Evolutionary conservation across 1,140 invertebrate species (phyloP).

Genomic region (Zaprionus ghesquierei): DNA sequence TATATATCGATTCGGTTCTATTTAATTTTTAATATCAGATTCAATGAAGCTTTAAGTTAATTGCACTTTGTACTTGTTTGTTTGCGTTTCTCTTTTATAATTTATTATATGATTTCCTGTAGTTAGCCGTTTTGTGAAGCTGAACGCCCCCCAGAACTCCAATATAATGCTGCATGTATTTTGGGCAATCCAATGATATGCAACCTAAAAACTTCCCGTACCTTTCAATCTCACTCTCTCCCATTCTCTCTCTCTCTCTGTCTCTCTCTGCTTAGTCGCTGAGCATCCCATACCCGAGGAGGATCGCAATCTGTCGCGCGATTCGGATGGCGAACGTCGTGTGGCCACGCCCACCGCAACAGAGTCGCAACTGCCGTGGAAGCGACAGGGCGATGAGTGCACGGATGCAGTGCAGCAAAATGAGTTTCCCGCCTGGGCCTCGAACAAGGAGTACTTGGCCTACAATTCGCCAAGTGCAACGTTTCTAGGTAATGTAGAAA

Average conservation of each 20-base stretch:
- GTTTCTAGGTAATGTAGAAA: slow-evolving; percentile 88
- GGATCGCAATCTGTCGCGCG: slow-evolving; percentile 74
- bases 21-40: slow-evolving; percentile 4
- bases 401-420: slow-evolving; percentile 90
- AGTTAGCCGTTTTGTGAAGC: slow-evolving; percentile 17
- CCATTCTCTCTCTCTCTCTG: no score
- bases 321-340: slow-evolving; percentile 83
- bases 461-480: slow-evolving; percentile 95
- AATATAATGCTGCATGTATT: slow-evolving; percentile 18
- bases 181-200: background rate
- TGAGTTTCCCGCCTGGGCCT: slow-evolving; percentile 95
- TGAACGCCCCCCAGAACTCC: background rate
- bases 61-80: slow-evolving; percentile 57
- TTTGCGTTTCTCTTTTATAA: slow-evolving; percentile 26
- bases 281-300: slow-evolving; percentile 80
- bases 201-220: background rate
- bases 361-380: slow-evolving; percentile 94
- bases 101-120: slow-evolving; percentile 6
- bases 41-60: slow-evolving; percentile 38
- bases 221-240: background rate
- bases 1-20: slow-evolving; percentile 18
- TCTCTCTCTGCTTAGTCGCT: slow-evolving; percentile 59
- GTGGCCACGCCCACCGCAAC: slow-evolving; percentile 92
- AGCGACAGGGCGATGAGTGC: slow-evolving; percentile 89
- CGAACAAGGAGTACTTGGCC: slow-evolving; percentile 95